Percentiles rank a stretch among this genome's conserved stretches.
Evolutionary conservation across 2,888 invertebrate genomes (phyloP).

Genomic region (Sesamia inferens): DNA sequence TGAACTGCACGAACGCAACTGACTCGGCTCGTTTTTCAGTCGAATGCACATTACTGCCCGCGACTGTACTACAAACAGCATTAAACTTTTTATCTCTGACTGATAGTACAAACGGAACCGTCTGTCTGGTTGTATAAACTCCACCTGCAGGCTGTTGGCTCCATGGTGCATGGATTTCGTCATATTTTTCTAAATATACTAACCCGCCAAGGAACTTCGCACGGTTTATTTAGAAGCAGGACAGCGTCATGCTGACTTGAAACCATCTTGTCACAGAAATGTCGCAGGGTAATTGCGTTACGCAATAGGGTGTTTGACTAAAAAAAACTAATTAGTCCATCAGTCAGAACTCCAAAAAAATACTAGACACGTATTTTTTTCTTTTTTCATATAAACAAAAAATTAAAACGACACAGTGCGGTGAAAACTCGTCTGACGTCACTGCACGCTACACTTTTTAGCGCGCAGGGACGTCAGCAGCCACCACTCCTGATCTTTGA

Average conservation of each 20-base stretch:
- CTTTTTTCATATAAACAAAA: no score
- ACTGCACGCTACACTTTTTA: no score
- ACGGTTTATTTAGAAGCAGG: neutral
- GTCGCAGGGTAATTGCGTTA: neutral
- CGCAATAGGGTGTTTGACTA: no score
- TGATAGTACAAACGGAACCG: constrained; percentile 14
- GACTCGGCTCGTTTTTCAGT: constrained; percentile 74
- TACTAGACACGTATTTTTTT: no score
- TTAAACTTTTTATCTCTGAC: constrained; percentile 73
- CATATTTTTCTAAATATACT: no score
- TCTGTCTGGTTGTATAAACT: constrained; percentile 50
- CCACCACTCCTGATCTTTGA: no score
- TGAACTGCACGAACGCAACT: constrained; percentile 59
- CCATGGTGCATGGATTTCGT: constrained; percentile 26
- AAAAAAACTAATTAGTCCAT: no score
- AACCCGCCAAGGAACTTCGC: no score
- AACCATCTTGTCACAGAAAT: neutral
- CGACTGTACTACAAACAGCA: constrained; percentile 71
- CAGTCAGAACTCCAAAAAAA: no score
- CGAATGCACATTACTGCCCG: constrained; percentile 72
- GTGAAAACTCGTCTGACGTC: no score
- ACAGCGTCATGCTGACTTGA: neutral
- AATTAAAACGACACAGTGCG: no score
- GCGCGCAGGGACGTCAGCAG: no score
- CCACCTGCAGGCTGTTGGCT: constrained; percentile 39